Conservation (phyloP, 2,113 vertebrate species). For the Pomatorhinus ruficollis region DNA sequence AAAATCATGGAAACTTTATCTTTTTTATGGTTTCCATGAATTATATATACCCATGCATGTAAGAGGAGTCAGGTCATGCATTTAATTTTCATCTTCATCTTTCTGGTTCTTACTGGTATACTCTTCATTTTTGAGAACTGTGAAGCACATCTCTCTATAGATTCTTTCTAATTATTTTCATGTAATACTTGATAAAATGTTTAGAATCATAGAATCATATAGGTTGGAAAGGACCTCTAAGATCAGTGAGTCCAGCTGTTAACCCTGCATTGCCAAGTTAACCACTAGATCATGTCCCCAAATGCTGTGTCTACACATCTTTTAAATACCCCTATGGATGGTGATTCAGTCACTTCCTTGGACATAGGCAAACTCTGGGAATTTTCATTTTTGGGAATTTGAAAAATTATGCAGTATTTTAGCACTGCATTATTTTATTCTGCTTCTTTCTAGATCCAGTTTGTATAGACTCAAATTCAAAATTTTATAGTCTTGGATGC, state of each 20-base stretch:
- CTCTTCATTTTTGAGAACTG: background rate
- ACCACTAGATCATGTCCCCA: background rate
- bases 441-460: background rate
- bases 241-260: background rate
- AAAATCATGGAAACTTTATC: background rate
- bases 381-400: background rate
- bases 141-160: background rate
- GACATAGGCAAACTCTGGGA: background rate
- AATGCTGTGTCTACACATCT: background rate
- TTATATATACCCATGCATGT: background rate
- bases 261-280: background rate
- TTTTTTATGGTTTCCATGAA: background rate
- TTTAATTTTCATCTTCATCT: background rate
- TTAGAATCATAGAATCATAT: background rate
- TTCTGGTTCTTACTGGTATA: background rate
- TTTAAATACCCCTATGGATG: background rate
- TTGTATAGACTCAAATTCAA: background rate
- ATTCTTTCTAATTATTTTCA: background rate
- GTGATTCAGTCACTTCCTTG: background rate
- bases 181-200: background rate
- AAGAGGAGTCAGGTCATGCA: background rate
- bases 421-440: background rate
- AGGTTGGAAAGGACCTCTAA: background rate
- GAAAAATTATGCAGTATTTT: background rate
- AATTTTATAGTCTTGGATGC: background rate